Conservation (phyloP, 1,140 invertebrate species). For the Apis cerana region DNA sequence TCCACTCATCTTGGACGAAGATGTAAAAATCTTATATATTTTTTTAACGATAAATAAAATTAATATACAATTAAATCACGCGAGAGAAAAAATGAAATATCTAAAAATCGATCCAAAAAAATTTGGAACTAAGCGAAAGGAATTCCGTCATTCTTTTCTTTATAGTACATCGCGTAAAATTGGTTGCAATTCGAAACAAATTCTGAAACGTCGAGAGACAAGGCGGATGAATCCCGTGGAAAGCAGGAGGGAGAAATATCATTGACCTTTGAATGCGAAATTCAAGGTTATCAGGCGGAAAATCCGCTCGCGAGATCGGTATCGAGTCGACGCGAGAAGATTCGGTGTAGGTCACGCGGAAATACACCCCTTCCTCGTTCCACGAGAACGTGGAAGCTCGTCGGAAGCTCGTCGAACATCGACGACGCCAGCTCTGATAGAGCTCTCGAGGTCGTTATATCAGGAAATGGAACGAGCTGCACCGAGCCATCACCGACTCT, state of each 20-base stretch:
- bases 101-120: too few species aligned
- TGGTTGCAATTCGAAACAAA: neutral
- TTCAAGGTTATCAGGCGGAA: slow-evolving; percentile 20
- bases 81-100: too few species aligned
- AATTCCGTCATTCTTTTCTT: too few species aligned
- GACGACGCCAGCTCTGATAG: slow-evolving; percentile 36
- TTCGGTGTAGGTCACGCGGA: slow-evolving; percentile 28
- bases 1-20: too few species aligned
- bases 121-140: too few species aligned
- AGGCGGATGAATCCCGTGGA: neutral
- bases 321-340: slow-evolving; percentile 5
- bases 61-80: too few species aligned
- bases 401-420: slow-evolving; percentile 37
- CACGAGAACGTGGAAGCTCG: slow-evolving; percentile 40
- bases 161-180: too few species aligned
- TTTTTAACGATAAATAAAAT: too few species aligned
- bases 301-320: slow-evolving; percentile 28
- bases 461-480: slow-evolving; percentile 29
- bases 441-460: slow-evolving; percentile 44
- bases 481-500: neutral
- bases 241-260: neutral
- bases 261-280: slow-evolving; percentile 11
- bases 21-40: too few species aligned
- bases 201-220: neutral
- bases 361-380: slow-evolving; percentile 21